These are phyloP conservation scores for Margaritifera margaritifera DNA, from an alignment of 2,888 invertebrate genomes.

Conservation along the genomic window DNA sequence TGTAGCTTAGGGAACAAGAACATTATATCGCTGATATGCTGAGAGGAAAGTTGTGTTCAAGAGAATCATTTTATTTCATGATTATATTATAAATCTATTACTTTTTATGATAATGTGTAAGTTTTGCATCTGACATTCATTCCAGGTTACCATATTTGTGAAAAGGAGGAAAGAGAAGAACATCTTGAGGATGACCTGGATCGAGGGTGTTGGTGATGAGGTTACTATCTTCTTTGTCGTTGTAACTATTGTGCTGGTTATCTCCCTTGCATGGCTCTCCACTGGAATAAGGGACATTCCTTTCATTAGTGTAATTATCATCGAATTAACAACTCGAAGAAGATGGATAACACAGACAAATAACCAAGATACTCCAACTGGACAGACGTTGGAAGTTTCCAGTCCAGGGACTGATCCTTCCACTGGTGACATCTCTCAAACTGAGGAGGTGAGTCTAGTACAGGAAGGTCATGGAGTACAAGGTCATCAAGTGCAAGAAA, in stretches of 20 bases:
- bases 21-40: too few species aligned
- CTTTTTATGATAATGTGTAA: too few species aligned
- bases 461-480: background rate
- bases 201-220: constrained; percentile 89
- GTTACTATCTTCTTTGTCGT: constrained; percentile 83
- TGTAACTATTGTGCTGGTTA: constrained; percentile 76
- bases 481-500: too few species aligned
- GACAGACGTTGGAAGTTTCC: background rate
- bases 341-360: constrained; percentile 2
- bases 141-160: too few species aligned
- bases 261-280: constrained; percentile 83
- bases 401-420: background rate
- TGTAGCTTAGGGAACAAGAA: too few species aligned
- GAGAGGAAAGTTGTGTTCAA: too few species aligned
- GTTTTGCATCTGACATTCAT: too few species aligned
- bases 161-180: too few species aligned
- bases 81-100: too few species aligned
- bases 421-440: background rate
- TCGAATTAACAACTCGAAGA: constrained; percentile 53
- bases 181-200: constrained; percentile 75
- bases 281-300: constrained; percentile 83
- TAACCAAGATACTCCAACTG: too few species aligned
- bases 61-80: too few species aligned
- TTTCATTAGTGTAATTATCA: constrained; percentile 61
- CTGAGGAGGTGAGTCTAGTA: background rate